Base-by-base conservation (phyloP, 2,113 vertebrate genomes). In the Andinoacara biseriatus region DNA sequence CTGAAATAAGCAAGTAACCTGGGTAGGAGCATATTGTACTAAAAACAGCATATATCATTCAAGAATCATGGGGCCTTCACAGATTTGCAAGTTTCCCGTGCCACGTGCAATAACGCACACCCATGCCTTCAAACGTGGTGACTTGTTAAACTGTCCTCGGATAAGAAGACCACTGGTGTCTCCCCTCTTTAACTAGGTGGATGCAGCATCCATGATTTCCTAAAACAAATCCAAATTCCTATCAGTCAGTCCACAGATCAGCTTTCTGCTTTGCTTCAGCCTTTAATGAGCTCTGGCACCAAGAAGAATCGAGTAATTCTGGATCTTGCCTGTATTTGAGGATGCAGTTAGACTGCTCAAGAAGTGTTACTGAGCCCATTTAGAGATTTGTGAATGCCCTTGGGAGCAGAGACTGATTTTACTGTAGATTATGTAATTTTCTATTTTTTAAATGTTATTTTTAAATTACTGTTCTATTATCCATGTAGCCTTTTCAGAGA, bases 241-340 rank as follows among this genome's bases (percentile, higher is more conserved):
- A 72, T 31, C 67, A 54, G 67, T 33, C 26, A 72, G 52, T 72
- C 67, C 26, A 54, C 26, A 18, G 18, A 15, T 5, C 26, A 72
- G 67, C 33, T 54, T 72, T 54, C 67, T 33, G 24, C 46, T 72
- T 52, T 72, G 49, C 46, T 49, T 72, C 43, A 52, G 26, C 31
- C 65, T 72, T 52, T 72, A 72, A 72, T 31, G 65, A 52, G 65
- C 17, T 72, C 46, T 54, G 67, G 67, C 46, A 54, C 65, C 10
- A 3, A 52, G 46, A 72, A 52, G 63, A 40, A 40, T 18, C 22
- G 40, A 67, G 40, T 10, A 1, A 52, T 69, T 69, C 8, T 72
- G 65, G 24, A 31, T 52, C 43, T 52, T 52, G 65, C 65, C 52
- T 72, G 43, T 31, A 72, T 72, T 72, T 69, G 65, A 49, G 65